Conservation (phyloP, 2,797 vertebrate genomes). For the Dendrocincla tyrannina region DNA sequence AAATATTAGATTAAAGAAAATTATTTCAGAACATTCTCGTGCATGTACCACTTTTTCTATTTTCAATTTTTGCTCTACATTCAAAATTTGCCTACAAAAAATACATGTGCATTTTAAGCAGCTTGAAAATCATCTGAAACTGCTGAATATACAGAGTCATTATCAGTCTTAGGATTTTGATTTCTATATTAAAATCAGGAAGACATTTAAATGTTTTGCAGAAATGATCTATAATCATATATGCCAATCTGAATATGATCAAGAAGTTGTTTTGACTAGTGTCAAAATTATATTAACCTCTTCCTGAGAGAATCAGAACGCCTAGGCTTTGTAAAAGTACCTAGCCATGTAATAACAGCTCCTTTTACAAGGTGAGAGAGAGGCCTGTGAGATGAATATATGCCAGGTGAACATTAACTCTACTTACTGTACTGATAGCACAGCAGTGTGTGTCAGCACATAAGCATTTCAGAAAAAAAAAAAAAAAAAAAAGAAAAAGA, state of each 20-base stretch:
- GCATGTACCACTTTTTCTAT: background rate
- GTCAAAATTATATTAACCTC: background rate
- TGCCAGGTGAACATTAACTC: background rate
- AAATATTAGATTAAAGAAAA: background rate
- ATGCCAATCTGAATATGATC: background rate
- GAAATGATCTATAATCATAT: background rate
- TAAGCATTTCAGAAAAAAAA: background rate
- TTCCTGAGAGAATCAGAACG: background rate
- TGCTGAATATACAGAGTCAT: background rate
- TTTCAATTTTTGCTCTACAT: background rate
- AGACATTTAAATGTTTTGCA: background rate
- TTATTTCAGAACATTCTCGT: background rate
- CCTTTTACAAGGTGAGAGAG: background rate
- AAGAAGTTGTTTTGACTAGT: background rate
- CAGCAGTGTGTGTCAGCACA: background rate
- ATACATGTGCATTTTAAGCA: background rate
- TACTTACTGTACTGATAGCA: background rate
- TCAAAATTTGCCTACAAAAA: background rate
- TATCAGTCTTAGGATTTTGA: background rate
- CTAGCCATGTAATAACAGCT: background rate
- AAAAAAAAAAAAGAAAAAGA: background rate
- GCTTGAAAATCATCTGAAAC: background rate
- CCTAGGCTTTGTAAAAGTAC: background rate
- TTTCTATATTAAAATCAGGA: background rate
- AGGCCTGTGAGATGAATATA: background rate